Base-by-base conservation (phyloP, 2,113 vertebrate genomes). In the Odontesthes bonariensis region DNA sequence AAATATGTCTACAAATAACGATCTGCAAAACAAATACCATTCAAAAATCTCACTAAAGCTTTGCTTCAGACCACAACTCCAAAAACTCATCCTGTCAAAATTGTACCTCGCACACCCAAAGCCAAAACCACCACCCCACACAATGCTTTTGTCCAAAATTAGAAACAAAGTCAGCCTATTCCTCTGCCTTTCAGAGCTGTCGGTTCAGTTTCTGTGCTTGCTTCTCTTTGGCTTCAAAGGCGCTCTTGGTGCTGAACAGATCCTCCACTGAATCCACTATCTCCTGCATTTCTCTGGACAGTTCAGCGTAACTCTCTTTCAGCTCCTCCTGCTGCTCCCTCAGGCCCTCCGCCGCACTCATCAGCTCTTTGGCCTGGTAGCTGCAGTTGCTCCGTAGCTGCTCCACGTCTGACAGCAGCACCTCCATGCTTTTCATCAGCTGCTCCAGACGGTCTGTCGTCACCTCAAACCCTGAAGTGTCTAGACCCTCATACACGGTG, bases 391-490 rank as follows among this genome's bases (percentile, higher is more conserved):
- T 86, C 86, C 96, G 93, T 47, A 96, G 88, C 85, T 95, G 91
- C 90, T 96, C 96, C 70, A 96, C 95, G 27, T 97, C 96, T 4
- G 91, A 92, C 75, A 97, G 86, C 90, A 96, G 95, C 69, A 91
- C 89, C 89, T 96, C 95, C 95, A 95, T 95, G 90, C 93, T 95
- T 78, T 93, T 95, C 81, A 96, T 94, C 76, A 97, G 84, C 3
- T 93, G 91, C 75, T 96, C 95, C 87, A 97, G 86, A 7, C 73
- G 73, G 17, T 69, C 67, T 0, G 62, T 53, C 0, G 85, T 87
- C 11, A 35, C 64, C 38, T 91, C 87, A 0, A 87, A 65, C 10
- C 31, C 81, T 0, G 71, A 62, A 0, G 67, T 10, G 19, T 74
- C 86, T 57, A 8, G 8, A n/a, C 6, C 49, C 16, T 9, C 38